phyloP scores from a whole-genome alignment of 2,888 invertebrate genomes.

The Drosophila koepferae region DNA sequence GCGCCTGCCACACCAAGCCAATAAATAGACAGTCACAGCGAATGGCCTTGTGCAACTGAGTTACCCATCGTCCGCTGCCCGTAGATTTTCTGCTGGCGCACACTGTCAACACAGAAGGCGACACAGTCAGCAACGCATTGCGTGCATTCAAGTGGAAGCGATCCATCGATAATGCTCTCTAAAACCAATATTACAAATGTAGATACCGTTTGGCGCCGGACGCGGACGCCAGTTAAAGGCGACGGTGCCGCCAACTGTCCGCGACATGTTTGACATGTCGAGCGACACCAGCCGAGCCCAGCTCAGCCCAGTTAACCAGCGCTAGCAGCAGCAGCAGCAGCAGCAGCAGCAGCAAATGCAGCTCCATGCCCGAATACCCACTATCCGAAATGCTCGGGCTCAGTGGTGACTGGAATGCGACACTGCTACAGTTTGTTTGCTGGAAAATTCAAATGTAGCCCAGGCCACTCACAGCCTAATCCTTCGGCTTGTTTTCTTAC shows the following conservation, averaged over 20 bases:
- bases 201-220: conserved; percentile 83
- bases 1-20: conserved; percentile 23
- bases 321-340: conserved; percentile 6
- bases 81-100: conserved; percentile 39
- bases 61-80: conserved; percentile 16
- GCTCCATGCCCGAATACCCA: conserved; percentile 36
- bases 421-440: conserved; percentile 61
- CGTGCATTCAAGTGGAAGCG: conserved; percentile 78
- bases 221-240: conserved; percentile 69
- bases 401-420: conserved; percentile 66
- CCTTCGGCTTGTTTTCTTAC: conserved; percentile 76
- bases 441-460: conserved; percentile 73
- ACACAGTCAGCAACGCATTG: conserved; percentile 56
- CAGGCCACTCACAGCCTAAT: conserved; percentile 66
- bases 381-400: conserved; percentile 40
- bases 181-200: conserved; percentile 81
- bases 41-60: conserved; percentile 57
- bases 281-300: conserved; percentile 60
- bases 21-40: conserved; percentile 45
- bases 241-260: conserved; percentile 83
- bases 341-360: not conserved
- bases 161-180: conserved; percentile 82
- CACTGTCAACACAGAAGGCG: conserved; percentile 52
- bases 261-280: conserved; percentile 82
- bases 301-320: conserved; percentile 20